Percentiles rank a stretch among this genome's conserved stretches.
These are phyloP conservation scores for Percopsis transmontana DNA, from an alignment of 2,113 vertebrate genomes.

Conservation along the genomic window DNA sequence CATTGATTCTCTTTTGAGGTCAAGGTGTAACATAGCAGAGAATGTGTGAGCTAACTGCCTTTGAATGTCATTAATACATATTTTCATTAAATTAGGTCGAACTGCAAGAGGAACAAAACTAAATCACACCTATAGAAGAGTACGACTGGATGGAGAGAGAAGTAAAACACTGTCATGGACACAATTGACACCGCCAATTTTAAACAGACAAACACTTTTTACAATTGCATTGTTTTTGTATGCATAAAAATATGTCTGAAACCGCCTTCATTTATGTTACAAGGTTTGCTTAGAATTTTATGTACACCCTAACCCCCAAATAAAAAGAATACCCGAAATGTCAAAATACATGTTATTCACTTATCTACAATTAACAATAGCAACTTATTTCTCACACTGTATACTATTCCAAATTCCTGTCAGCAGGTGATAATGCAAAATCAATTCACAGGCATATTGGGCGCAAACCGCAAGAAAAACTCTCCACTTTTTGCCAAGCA, in stretches of 20 bases:
- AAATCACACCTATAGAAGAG: not conserved
- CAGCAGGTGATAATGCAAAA: slow-evolving; percentile 49
- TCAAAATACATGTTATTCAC: slow-evolving; percentile 55
- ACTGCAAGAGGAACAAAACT: not conserved
- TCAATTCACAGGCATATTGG: slow-evolving; percentile 52
- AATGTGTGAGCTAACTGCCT: too few relatives aligned
- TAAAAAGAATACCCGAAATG: slow-evolving; percentile 36
- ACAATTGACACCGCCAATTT: slow-evolving; percentile 35
- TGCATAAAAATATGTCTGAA: slow-evolving; percentile 37
- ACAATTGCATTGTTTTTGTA: slow-evolving; percentile 62
- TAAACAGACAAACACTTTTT: slow-evolving; percentile 56
- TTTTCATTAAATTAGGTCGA: slow-evolving; percentile 11
- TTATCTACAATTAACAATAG: slow-evolving; percentile 65
- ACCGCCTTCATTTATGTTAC: slow-evolving; percentile 58
- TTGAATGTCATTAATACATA: too few relatives aligned
- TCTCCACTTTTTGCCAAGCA: slow-evolving; percentile 18
- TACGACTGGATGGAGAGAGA: slow-evolving; percentile 8
- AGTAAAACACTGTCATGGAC: slow-evolving; percentile 22
- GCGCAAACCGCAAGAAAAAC: slow-evolving; percentile 16
- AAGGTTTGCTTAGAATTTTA: slow-evolving; percentile 43
- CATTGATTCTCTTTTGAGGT: not conserved
- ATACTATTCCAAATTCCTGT: slow-evolving; percentile 22
- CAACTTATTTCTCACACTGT: slow-evolving; percentile 21
- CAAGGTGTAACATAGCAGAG: too few relatives aligned
- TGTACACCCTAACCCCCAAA: slow-evolving; percentile 50